Percentiles rank a stretch among this genome's conserved stretches.
Evolutionary conservation across 2,113 vertebrate genomes (phyloP).

Genomic region (Aptenodytes patagonicus): DNA sequence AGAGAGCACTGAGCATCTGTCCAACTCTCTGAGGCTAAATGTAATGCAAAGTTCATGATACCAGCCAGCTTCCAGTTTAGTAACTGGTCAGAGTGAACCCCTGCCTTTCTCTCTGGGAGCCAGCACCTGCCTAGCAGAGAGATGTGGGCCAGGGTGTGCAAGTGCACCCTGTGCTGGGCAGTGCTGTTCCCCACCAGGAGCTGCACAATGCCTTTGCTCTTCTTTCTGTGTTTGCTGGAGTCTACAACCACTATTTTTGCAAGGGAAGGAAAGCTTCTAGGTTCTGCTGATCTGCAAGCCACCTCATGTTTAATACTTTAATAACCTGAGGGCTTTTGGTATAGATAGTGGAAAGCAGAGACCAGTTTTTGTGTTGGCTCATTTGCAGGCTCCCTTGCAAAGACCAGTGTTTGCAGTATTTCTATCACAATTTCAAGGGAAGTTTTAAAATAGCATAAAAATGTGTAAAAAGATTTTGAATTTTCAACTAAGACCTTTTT

Average conservation of each 20-base stretch:
- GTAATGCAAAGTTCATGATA: not conserved
- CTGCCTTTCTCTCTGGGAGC: not conserved
- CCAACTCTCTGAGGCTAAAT: not conserved
- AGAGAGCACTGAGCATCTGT: not conserved
- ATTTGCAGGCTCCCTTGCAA: not conserved
- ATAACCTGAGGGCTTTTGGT: not conserved
- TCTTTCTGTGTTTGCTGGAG: not conserved
- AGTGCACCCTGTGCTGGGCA: accelerated
- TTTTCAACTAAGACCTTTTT: not conserved
- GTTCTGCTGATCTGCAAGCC: not conserved
- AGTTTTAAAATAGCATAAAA: not conserved
- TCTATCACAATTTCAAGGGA: not conserved
- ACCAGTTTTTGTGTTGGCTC: not conserved
- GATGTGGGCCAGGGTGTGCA: not conserved
- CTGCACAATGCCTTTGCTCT: not conserved
- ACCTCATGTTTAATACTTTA: not conserved
- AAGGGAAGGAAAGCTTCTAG: not conserved
- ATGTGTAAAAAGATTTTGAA: not conserved
- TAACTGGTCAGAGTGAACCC: not conserved
- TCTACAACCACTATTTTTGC: not conserved
- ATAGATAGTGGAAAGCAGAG: not conserved
- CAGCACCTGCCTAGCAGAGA: no score
- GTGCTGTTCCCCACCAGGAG: not conserved
- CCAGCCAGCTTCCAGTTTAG: not conserved
- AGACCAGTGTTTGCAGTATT: not conserved